Evolutionary conservation across 2,797 vertebrate species (phyloP).

Genomic region (Acrossocheilus fasciatus): DNA sequence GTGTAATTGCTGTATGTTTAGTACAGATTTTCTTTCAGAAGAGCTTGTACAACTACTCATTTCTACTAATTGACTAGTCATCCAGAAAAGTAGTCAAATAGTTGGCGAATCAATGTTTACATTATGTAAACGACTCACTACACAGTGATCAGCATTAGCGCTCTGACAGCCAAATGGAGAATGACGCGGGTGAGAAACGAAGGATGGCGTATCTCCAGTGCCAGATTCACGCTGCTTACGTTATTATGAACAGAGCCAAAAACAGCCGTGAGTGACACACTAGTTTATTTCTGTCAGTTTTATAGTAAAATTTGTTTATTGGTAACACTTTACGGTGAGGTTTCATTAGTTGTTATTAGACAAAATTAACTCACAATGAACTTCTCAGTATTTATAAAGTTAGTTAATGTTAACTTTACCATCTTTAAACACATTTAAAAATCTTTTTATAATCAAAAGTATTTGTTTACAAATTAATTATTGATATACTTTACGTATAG

Average conservation of each 20-base stretch:
- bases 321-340: not conserved
- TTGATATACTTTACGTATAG: not conserved
- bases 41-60: not conserved
- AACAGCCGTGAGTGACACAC: not conserved
- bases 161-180: slow-evolving; percentile 30
- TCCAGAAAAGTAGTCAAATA: slow-evolving; percentile 28
- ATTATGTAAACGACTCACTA: slow-evolving; percentile 13
- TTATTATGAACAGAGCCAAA: not conserved
- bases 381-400: not conserved
- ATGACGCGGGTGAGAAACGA: not conserved
- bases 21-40: not conserved
- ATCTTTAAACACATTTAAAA: not conserved
- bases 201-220: not conserved
- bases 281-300: not conserved
- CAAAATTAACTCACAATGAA: not conserved
- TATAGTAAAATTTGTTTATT: not conserved
- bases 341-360: not conserved
- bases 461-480: not conserved
- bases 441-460: not conserved
- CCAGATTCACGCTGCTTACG: not conserved
- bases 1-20: not conserved
- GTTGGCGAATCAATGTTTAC: slow-evolving; percentile 9
- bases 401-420: not conserved
- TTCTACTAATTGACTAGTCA: slow-evolving; percentile 10
- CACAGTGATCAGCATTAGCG: not conserved